Base-by-base conservation (phyloP, 1,140 invertebrate species). In the Maniola jurtina region DNA sequence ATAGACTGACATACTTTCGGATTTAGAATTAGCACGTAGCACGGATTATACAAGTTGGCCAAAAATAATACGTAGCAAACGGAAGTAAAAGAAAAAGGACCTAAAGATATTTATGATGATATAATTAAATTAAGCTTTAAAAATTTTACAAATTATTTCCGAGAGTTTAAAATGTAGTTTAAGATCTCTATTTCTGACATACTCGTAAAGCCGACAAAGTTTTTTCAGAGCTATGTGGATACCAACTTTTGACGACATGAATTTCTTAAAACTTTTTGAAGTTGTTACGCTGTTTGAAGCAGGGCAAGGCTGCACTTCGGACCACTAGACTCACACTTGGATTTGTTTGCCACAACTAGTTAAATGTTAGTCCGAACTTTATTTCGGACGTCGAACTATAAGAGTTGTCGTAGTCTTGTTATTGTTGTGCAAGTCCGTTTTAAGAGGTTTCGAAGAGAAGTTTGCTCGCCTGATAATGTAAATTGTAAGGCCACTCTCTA, bases 281-380 rank as follows among this genome's bases (percentile, higher is more conserved):
- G 79, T 85, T 76, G 76, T 81, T 80, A 80, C 76, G 70, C 72
- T 78, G 72, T 83, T 84, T 69, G 75, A 74, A 73, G 75, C 64
- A 73, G 74, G 69, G 69, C 66, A 70, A 70, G 73, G 71, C 71
- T 77, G 80, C 75, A 84, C 75, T 83, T 77, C 71, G 68, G 68
- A 75, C 78, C 81, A 83, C 80, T 83, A 77, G 76, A 83, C 73
- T 80, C 80, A 76, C 82, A 76, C 79, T 79, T 73, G 67, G 71
- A 81, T 81, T 79, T 81, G 79, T 81, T 81, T 77, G 83, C 74
- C 65, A 76, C 75, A 80, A 86, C 84, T 89, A 86, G 86, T 88
- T 89, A 86, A 89, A 89, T 88, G 84, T 89, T 89, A 66, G 78
- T 68, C 68, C 64, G 72, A 84, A 86, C 80, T 86, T 86, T 86